Percentiles rank a stretch among this genome's conserved stretches.
phyloP scores from a whole-genome alignment of 1,140 invertebrate genomes.

The Drosophila kepulauana region DNA sequence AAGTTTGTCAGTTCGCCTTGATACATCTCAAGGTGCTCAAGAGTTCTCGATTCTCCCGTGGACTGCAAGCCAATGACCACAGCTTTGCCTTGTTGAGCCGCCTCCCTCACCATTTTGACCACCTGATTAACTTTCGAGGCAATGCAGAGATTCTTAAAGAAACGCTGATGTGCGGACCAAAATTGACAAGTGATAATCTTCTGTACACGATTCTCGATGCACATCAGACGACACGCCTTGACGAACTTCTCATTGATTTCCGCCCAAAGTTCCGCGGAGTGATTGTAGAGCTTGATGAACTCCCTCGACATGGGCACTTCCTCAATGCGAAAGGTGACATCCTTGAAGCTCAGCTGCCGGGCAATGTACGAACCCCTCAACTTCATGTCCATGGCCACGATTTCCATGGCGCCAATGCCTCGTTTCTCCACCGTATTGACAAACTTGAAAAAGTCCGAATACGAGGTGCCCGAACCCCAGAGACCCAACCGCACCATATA shows the following conservation, averaged over 20 bases:
- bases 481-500: slow-evolving; percentile 99
- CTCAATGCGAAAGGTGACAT: slow-evolving; percentile 97
- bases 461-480: slow-evolving; percentile 99
- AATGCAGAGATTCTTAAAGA: slow-evolving; percentile 99
- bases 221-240: slow-evolving; percentile 96
- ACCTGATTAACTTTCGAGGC: slow-evolving; percentile 97
- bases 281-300: slow-evolving; percentile 96
- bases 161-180: slow-evolving; percentile 99
- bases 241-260: slow-evolving; percentile 97
- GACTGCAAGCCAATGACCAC: slow-evolving; percentile 99
- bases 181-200: slow-evolving; percentile 99
- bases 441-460: slow-evolving; percentile 97
- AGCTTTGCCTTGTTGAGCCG: slow-evolving; percentile 97
- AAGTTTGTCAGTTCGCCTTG: slow-evolving; percentile 98
- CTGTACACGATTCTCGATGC: slow-evolving; percentile 95
- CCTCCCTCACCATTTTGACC: slow-evolving; percentile 92
- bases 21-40: slow-evolving; percentile 97
- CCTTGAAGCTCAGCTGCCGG: slow-evolving; percentile 98
- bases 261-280: slow-evolving; percentile 97
- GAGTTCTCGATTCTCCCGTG: slow-evolving; percentile 98
- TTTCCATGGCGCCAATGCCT: slow-evolving; percentile 99
- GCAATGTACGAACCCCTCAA: slow-evolving; percentile 99
- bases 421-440: slow-evolving; percentile 98
- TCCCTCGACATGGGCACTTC: slow-evolving; percentile 95
- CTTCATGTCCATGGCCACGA: slow-evolving; percentile 99